Evolutionary conservation across 2,797 vertebrate genomes (phyloP).

Genomic region (Sebastes oblongus): DNA sequence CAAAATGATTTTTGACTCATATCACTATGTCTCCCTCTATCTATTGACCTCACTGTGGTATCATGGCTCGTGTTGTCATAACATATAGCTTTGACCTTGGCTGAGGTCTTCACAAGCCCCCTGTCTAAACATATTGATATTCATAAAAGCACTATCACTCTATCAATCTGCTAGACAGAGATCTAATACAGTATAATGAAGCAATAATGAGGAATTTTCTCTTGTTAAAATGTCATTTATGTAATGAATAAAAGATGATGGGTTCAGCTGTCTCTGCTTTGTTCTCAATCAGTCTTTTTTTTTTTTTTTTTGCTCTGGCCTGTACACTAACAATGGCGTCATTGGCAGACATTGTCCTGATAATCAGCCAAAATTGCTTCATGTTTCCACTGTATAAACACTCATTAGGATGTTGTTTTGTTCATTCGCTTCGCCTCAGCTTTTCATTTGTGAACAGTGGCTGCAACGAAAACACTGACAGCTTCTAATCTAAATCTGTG

Average conservation of each 20-base stretch:
- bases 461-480: constrained; percentile 73
- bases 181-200: constrained; percentile 83
- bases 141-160: constrained; percentile 81
- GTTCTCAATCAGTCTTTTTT: constrained; percentile 76
- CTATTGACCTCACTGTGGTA: constrained; percentile 44
- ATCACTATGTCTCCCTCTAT: constrained; percentile 16
- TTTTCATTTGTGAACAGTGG: constrained; percentile 88
- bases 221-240: constrained; percentile 84
- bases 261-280: constrained; percentile 80
- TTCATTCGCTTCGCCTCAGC: constrained; percentile 84
- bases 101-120: constrained; percentile 67
- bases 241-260: constrained; percentile 86
- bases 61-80: constrained; percentile 60
- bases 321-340: constrained; percentile 78
- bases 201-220: constrained; percentile 84
- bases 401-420: constrained; percentile 91
- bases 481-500: constrained; percentile 80
- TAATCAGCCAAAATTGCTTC: constrained; percentile 81
- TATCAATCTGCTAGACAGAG: constrained; percentile 79
- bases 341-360: constrained; percentile 79
- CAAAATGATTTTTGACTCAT: constrained; percentile 5
- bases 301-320: constrained; percentile 60
- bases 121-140: constrained; percentile 81
- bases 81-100: constrained; percentile 81
- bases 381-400: constrained; percentile 81